Evolutionary conservation across 2,797 vertebrate species (phyloP), one percentile per base, ranked within the genome.

Genomic region (Antrozous pallidus): DNA sequence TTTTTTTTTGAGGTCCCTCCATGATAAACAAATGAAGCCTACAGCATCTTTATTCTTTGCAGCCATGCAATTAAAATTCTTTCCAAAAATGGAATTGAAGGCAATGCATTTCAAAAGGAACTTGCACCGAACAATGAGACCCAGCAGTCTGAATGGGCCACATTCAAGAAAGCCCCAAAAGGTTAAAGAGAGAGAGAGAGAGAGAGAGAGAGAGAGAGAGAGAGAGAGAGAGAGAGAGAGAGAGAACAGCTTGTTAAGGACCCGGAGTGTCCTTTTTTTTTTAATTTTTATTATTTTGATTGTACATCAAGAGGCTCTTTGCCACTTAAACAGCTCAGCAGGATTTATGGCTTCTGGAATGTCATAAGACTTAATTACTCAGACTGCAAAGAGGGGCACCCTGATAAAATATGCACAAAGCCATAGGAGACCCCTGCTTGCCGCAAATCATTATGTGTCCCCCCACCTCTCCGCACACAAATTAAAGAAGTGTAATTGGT

Each of bases 21-120:
- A 98, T 81, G 98, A 99, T 99, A 99, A 99, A 98, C 98, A 98
- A 98, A 98, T 98, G 98, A 97, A 98, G 98, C 98, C 98, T 91
- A 96, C 96, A 98, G 98, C 97, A 97, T 98, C 98, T 98, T 98
- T 97, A 98, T 98, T 98, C 98, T 98, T 98, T 98, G 98, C 98
- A 97, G 98, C 95, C 97, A 97, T 86, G 96, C 98, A 98, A 98
- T 98, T 98, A 98, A 98, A 98, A 98, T 98, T 98, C 97, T 97
- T 98, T 98, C 97, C 92, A 97, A 98, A 98, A 98, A 98, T 94
- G 90, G 98, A 98, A 98, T 98, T 98, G 98, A 98, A 98, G 96
- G 98, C 97, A 97, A 98, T 95, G 97, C 96, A 98, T 98, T 98
- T 98, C 97, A 98, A 98, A 98, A 98, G 86, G 91, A 97, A 95